Evolutionary conservation across 2,888 invertebrate species (phyloP), one percentile per base, ranked within the genome.

Genomic region (Meteorus colon): DNA sequence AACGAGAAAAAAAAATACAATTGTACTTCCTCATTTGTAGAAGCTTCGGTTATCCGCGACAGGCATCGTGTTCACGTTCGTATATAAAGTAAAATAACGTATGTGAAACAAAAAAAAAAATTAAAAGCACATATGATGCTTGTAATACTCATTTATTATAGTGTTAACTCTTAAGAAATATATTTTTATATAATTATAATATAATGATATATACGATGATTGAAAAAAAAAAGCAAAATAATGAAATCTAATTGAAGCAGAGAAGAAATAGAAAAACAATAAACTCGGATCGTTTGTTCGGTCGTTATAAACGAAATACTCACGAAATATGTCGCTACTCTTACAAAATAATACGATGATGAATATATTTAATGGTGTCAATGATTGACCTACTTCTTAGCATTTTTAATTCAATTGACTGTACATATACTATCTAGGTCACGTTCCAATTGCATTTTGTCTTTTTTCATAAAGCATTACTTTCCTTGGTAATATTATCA

Each of bases 91-190:
- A 75, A 78, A 76, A 76, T 80, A 71, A 75, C 63, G 59, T 72
- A 66, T 66, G 59, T 48, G 72, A 77, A 73, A 51, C 14, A 51
- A 74, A 60, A 69, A 51, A 34, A 51, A 74, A 27, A 27, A 76
- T 55, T 67, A 73, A 62, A 60, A 76, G 79, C 72, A 71, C 77
- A 78, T 84, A 86, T 85, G 82, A 87, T 87, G 89, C 88, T 88
- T 88, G 86, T 84, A 88, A 89, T 89, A 89, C 89, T 89, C 89
- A 89, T 89, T 88, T 89, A 89, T 89, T 88, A 88, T 89, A 89
- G 89, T 89, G 89, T 89, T 89, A 89, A 89, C 85, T 86, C 78
- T 87, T 89, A 89, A 89, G 87, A 89, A 89, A 88, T 89, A 89
- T 89, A 89, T 89, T 89, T 89, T 89, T 89, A 87, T 89, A 89